Percentiles rank a stretch among this genome's conserved stretches.
phyloP scores from a whole-genome alignment of 1,140 invertebrate genomes.

The Drosophila pseudoobscura region DNA sequence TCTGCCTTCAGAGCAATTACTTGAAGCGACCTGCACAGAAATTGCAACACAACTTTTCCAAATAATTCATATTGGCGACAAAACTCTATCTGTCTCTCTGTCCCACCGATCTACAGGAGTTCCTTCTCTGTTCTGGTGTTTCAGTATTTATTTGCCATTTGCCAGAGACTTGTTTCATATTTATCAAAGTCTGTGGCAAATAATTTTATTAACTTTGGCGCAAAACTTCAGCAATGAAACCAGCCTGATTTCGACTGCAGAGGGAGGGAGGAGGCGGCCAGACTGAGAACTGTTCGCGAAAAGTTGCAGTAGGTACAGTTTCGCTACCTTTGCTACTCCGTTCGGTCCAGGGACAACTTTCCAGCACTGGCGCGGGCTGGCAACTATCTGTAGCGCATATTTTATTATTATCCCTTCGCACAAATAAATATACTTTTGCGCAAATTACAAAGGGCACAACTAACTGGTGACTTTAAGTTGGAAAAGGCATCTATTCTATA shows the following conservation, averaged over 20 bases:
- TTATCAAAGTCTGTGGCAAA: constrained; percentile 80
- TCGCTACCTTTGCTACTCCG: constrained; percentile 15
- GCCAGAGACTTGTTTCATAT: constrained; percentile 67
- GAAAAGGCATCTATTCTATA: constrained; percentile 31
- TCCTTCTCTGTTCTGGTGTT: constrained; percentile 13
- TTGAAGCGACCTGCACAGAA: constrained; percentile 28
- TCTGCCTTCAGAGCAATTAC: constrained; percentile 21
- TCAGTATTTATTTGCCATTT: constrained; percentile 68
- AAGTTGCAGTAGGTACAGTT: constrained; percentile 70
- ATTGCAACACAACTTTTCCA: constrained; percentile 58
- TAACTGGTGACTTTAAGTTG: constrained; percentile 73
- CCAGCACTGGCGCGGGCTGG: constrained; percentile 16
- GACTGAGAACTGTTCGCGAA: constrained; percentile 58
- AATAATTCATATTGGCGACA: constrained; percentile 45
- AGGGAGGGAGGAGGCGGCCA: not conserved
- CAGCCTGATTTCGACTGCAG: no score
- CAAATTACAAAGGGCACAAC: constrained; percentile 77
- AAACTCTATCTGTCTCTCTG: not conserved
- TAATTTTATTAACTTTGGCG: constrained; percentile 80
- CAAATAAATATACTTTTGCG: constrained; percentile 78
- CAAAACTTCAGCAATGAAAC: constrained; percentile 56
- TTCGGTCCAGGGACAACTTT: constrained; percentile 44
- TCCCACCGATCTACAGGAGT: not conserved
- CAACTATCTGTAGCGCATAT: constrained; percentile 71
- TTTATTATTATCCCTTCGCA: constrained; percentile 78